Evolutionary conservation across 2,888 invertebrate genomes (phyloP), one percentile per base, ranked within the genome.

Genomic region (Eremobia ochroleuca): DNA sequence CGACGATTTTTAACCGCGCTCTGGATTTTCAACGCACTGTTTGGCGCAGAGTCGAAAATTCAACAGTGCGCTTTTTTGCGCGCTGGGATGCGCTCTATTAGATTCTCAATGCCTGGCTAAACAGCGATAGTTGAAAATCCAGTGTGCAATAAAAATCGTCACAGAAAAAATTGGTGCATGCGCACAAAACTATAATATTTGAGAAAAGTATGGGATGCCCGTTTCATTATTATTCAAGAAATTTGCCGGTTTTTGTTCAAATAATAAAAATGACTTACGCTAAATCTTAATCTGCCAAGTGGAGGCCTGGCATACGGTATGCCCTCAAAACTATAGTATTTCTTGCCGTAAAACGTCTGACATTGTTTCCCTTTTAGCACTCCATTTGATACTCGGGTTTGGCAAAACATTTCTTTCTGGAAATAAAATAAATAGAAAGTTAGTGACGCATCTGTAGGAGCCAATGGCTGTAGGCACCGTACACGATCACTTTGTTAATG

Each of bases 251-350:
- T 55, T 13, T 1, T 55, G 2, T 55, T n/a, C 4, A 28, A 58
- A 58, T 58, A 58, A 58, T 58, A 59, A 59, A 31, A 58, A 59
- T 34, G 0, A 90, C 94, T 92, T 79, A 96, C 96, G 76, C 89
- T 90, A 88, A 96, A 97, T 82, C 96, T 90, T 21, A 96, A 88
- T 43, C 89, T 89, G 0, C 96, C 96, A 0, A 96, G 77, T 0
- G 96, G 96, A 3, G 96, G 96, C 66, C 92, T 94, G 0, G 96
- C 96, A 72, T 96, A 97, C 0, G 96, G 96, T 70, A 97, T 93
- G 0, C 96, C 96, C 82, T 97, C 96, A 77, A 96, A 97, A 77
- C 96, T 96, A 73, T 94, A 95, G 74, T 94, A 96, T 34, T 91
- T 93, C 61, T 92, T 93, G 0, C 95, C 95, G 71, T 92, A 92